Conservation (phyloP, 2,113 vertebrate genomes). For the Manacus vitellinus region DNA sequence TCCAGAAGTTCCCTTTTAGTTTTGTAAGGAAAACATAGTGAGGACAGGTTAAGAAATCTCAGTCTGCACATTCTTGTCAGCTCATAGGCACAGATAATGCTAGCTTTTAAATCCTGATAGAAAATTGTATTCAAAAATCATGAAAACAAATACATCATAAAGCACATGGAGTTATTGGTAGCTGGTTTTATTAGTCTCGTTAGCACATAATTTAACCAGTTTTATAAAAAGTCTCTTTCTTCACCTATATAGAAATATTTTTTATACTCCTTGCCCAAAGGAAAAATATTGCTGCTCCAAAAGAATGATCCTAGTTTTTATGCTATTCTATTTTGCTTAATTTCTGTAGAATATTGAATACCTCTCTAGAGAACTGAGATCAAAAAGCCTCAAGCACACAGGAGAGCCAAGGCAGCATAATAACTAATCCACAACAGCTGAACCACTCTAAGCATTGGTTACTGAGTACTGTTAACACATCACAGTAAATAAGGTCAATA, state of each 20-base stretch:
- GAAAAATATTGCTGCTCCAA: background rate
- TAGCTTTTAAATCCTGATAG: background rate
- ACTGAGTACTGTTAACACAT: background rate
- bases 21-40: background rate
- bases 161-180: background rate
- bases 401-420: background rate
- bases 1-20: background rate
- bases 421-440: background rate
- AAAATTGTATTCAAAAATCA: background rate
- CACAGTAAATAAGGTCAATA: background rate
- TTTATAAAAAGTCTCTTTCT: background rate
- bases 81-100: background rate
- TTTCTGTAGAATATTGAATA: constrained; percentile 18
- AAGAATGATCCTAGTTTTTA: constrained; percentile 1
- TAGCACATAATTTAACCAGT: background rate
- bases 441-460: background rate
- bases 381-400: constrained; percentile 28
- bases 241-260: background rate
- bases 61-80: background rate
- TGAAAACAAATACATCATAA: background rate
- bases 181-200: background rate
- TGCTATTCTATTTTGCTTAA: background rate
- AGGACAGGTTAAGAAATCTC: background rate
- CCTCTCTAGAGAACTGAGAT: background rate
- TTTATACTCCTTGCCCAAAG: background rate